These are phyloP conservation scores for Venusia cambrica DNA, from an alignment of 2,888 invertebrate species.

Conservation along the genomic window DNA sequence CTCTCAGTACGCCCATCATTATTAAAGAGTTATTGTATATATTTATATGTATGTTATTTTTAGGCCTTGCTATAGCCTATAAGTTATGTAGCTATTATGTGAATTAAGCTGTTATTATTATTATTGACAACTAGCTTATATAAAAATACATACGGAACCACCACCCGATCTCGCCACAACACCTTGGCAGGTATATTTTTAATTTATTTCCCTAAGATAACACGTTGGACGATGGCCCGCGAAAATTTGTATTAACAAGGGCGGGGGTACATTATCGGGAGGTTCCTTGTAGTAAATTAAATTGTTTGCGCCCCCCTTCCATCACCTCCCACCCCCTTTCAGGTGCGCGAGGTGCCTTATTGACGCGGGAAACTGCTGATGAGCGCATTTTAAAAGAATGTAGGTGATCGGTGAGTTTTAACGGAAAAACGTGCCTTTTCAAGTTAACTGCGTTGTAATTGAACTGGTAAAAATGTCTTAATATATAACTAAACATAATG, in stretches of 20 bases:
- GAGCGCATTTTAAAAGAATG: conserved; percentile 23
- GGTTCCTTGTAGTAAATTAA: conserved; percentile 66
- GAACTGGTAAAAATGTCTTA: too few species aligned
- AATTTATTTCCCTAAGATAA: conserved; percentile 37
- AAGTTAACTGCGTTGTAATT: too few species aligned
- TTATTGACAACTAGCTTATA: not conserved
- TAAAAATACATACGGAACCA: conserved; percentile 11
- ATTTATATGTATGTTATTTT: too few species aligned
- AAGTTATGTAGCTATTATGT: too few species aligned
- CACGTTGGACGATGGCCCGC: conserved; percentile 43
- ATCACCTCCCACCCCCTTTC: conserved; percentile 24
- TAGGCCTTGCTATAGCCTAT: too few species aligned
- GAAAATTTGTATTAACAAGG: conserved; percentile 63
- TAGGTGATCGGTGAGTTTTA: conserved; percentile 17
- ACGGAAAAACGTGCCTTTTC: conserved; percentile 1
- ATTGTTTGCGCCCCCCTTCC: conserved; percentile 54
- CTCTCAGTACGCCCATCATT: too few species aligned
- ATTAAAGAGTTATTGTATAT: too few species aligned
- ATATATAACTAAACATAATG: too few species aligned
- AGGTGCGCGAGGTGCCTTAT: conserved; percentile 35
- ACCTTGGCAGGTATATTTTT: conserved; percentile 33
- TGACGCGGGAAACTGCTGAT: conserved; percentile 24
- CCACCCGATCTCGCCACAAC: conserved; percentile 19
- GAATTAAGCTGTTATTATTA: too few species aligned
- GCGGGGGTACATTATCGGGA: conserved; percentile 58